These are phyloP conservation scores for Uria lomvia DNA, from an alignment of 2,113 vertebrate species.

Conservation along the genomic window DNA sequence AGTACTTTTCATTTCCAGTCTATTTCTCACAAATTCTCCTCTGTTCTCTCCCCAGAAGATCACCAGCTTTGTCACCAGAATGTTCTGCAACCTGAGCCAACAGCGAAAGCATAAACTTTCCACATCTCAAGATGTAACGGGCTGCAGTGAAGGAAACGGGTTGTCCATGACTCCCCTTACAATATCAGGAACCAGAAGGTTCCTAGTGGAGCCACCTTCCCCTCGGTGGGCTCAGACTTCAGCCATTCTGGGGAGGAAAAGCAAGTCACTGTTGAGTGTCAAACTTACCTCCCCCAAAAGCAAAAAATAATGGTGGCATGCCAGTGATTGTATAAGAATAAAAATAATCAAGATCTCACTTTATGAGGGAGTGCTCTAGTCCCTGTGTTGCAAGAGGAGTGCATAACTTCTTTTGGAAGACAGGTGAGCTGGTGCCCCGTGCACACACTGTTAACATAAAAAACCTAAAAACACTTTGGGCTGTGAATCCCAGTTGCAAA, in stretches of 20 bases:
- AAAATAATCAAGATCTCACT: neutral
- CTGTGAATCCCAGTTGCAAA: neutral
- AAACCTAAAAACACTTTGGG: neutral
- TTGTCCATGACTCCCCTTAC: neutral
- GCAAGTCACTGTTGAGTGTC: neutral
- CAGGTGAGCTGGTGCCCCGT: neutral
- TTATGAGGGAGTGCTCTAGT: neutral
- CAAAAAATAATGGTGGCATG: neutral
- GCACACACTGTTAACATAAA: neutral
- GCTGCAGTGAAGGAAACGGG: neutral
- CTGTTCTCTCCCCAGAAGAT: neutral
- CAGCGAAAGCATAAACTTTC: neutral
- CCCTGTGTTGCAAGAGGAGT: neutral
- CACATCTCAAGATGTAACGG: neutral
- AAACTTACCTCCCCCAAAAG: neutral
- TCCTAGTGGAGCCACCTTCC: neutral
- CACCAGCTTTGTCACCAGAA: neutral
- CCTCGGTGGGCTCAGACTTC: neutral
- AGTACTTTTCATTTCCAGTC: neutral
- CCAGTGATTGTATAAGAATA: neutral
- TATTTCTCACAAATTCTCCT: neutral
- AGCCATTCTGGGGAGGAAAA: neutral
- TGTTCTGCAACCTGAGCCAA: neutral
- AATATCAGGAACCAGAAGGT: neutral
- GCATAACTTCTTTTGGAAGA: neutral